Base-by-base conservation (phyloP, 1,140 invertebrate species). In the Brachionus paranguensis region DNA sequence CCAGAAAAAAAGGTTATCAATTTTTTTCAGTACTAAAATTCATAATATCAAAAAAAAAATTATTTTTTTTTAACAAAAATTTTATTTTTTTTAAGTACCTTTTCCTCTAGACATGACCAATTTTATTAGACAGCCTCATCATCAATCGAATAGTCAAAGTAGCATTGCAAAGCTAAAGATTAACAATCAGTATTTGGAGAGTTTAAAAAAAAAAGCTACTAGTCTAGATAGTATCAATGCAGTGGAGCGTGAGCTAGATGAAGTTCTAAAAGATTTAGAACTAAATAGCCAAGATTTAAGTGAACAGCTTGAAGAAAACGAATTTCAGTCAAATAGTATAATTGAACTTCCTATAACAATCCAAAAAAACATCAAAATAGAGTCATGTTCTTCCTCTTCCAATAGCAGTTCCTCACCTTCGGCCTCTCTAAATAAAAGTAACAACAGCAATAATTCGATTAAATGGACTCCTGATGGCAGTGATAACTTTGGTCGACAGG, bases 231-330 rank as follows among this genome's bases (percentile, higher is more conserved):
- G 78, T 37, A 81, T 81, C 14, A 81, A 81, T 17, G 78, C 78
- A 64, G 78, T 81, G 3, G 78, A 81, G 60, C 20, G 78, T 37
- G 78, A 81, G 43, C 53, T 81, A 11, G 78, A 81, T 14, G 78
- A 81, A 45, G 78, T 81, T 41, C 33, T 81, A 20, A 81, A 81
- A 47, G 78, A 81, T 64, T 47, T 81, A 45, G 78, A 81, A 47
- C 29, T 81, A 11, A 81, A 81, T 47, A 81, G 78, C 17, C 78
- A 81, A 64, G 78, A 81, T 81, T 45, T 81, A 43, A 68, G 64
- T 55, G 78, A 81, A 37, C 78, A 81, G 29, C 33, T 81, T 17
- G 78, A 81, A 60, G 64, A 64, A 47, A 81, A 81, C 60, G 78
- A 81, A 47, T 76, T 76, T 76, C 53, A 81, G 24, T 64, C 53